Conservation (phyloP, 2,797 vertebrate genomes). For the Erpetoichthys calabaricus region DNA sequence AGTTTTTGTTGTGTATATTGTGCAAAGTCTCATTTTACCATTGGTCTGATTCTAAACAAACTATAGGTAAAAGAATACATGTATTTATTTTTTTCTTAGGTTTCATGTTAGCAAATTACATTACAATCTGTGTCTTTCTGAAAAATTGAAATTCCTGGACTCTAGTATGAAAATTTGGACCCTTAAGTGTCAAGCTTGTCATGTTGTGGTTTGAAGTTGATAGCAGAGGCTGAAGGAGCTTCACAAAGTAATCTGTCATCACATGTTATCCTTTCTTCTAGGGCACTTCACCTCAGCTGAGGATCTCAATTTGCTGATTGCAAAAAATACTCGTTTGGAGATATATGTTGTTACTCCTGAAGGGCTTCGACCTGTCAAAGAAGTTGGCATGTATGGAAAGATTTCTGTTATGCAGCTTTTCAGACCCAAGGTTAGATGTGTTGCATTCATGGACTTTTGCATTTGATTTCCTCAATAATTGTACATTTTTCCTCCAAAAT, state of each 20-base stretch:
- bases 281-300: constrained; percentile 93
- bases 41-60: too few species aligned
- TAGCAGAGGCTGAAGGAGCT: neutral
- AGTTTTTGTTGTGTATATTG: too few species aligned
- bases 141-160: neutral
- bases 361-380: constrained; percentile 87
- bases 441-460: neutral
- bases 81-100: too few species aligned
- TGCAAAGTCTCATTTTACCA: too few species aligned
- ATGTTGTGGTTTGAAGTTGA: neutral
- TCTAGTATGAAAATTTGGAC: neutral
- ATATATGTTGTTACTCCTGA: constrained; percentile 94
- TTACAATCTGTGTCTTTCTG: neutral
- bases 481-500: neutral
- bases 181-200: neutral
- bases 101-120: too few species aligned
- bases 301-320: constrained; percentile 89
- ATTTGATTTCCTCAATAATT: neutral
- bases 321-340: constrained; percentile 93
- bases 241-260: neutral
- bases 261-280: constrained; percentile 22
- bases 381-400: constrained; percentile 96
- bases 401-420: constrained; percentile 97
- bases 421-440: constrained; percentile 71
- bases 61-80: too few species aligned